These are phyloP conservation scores for Leptinotarsa lineolata DNA, from an alignment of 1,140 invertebrate species.

Conservation along the genomic window DNA sequence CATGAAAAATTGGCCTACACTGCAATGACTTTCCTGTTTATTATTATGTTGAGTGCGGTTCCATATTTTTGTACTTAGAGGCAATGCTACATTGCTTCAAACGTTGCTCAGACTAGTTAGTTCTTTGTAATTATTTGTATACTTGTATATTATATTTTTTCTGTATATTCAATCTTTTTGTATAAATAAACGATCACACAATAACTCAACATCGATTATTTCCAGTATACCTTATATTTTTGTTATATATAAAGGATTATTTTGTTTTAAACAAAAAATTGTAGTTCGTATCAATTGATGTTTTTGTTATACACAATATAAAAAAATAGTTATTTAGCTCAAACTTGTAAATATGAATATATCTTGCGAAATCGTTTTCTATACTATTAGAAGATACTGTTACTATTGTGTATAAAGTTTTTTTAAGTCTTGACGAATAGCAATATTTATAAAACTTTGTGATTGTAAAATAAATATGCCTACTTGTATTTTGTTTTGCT, in stretches of 20 bases:
- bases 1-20: constrained; percentile 34
- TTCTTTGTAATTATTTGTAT: constrained; percentile 36
- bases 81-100: constrained; percentile 33
- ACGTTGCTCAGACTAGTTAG: constrained; percentile 34
- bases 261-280: constrained; percentile 16
- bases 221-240: constrained; percentile 1
- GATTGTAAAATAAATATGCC: constrained; percentile 54
- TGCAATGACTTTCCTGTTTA: constrained; percentile 33
- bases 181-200: background rate
- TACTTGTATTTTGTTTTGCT: constrained; percentile 25
- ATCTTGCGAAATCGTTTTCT: constrained; percentile 53
- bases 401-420: constrained; percentile 54
- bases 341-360: constrained; percentile 53
- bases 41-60: constrained; percentile 33
- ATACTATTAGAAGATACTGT: constrained; percentile 53
- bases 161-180: background rate
- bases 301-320: constrained; percentile 34
- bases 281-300: constrained; percentile 27
- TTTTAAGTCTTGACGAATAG: constrained; percentile 54
- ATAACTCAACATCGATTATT: constrained; percentile 17
- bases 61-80: constrained; percentile 37
- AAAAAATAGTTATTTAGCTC: constrained; percentile 48
- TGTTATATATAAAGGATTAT: constrained; percentile 16
- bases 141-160: constrained; percentile 26
- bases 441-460: constrained; percentile 57